Evolutionary conservation across 2,113 vertebrate species (phyloP).

Genomic region (Lagopus muta): DNA sequence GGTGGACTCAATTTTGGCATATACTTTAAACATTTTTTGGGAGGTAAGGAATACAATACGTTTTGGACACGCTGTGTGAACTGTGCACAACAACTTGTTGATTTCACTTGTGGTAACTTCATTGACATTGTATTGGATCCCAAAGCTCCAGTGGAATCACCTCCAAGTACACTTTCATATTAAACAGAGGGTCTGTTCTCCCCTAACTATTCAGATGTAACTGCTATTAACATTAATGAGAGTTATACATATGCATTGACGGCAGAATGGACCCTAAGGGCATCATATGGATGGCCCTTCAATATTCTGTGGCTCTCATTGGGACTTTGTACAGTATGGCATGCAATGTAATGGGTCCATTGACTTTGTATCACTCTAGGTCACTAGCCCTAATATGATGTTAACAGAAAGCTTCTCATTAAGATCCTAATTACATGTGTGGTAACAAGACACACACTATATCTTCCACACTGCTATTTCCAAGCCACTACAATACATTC

Average conservation of each 20-base stretch:
- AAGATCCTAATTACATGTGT: conserved; percentile 56
- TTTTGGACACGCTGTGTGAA: not conserved
- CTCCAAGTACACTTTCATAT: conserved; percentile 7
- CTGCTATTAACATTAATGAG: conserved; percentile 57
- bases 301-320: conserved; percentile 48
- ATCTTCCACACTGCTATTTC: conserved; percentile 52
- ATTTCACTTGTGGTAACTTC: conserved; percentile 28
- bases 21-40: not conserved
- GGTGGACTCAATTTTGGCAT: not conserved
- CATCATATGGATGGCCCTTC: conserved; percentile 16
- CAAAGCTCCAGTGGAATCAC: conserved; percentile 24
- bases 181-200: conserved; percentile 31
- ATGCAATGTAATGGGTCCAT: not conserved
- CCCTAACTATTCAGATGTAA: conserved; percentile 19
- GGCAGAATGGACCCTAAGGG: conserved; percentile 53
- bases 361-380: conserved; percentile 59
- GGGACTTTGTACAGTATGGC: conserved; percentile 30
- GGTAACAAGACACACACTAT: conserved; percentile 16
- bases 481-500: not conserved
- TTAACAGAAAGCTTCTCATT: conserved; percentile 65
- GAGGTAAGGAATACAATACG: fast-evolving
- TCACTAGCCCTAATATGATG: conserved; percentile 40
- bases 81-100: not conserved
- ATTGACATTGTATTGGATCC: conserved; percentile 53
- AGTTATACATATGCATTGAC: conserved; percentile 48